phyloP scores from a whole-genome alignment of 2,797 vertebrate genomes.

The Masticophis lateralis region DNA sequence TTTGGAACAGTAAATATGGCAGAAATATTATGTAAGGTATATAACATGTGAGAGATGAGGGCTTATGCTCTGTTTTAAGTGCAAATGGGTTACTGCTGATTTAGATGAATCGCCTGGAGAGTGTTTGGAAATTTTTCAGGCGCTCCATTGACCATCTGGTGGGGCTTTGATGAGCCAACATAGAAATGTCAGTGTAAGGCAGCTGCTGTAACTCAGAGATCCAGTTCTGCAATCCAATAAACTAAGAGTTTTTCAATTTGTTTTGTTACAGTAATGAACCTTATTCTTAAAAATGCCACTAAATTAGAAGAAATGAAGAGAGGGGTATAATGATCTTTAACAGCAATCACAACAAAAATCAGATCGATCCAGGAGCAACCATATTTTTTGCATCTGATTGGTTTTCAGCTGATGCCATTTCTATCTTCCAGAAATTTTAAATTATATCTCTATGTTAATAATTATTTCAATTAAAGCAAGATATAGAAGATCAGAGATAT shows the following conservation, averaged over 20 bases:
- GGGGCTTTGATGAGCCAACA: slow-evolving; percentile 53
- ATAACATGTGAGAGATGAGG: slow-evolving; percentile 57
- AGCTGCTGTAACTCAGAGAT: slow-evolving; percentile 32
- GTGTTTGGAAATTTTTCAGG: slow-evolving; percentile 63
- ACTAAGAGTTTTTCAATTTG: background rate
- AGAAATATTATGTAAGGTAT: slow-evolving; percentile 58
- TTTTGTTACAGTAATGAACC: slow-evolving; percentile 8
- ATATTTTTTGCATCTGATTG: slow-evolving; percentile 28
- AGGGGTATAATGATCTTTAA: slow-evolving; percentile 19
- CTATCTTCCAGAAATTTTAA: background rate
- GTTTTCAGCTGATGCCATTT: background rate
- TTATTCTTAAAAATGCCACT: background rate
- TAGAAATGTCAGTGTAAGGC: slow-evolving; percentile 30
- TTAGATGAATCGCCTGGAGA: slow-evolving; percentile 63
- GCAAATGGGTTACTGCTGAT: slow-evolving; percentile 57
- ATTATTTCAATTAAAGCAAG: background rate
- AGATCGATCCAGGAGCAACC: slow-evolving; percentile 10
- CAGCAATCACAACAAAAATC: background rate
- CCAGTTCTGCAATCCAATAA: slow-evolving; percentile 12
- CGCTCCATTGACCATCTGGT: slow-evolving; percentile 51
- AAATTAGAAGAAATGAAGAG: fast-evolving
- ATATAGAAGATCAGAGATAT: too few species aligned
- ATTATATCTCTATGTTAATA: background rate
- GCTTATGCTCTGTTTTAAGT: slow-evolving; percentile 55
- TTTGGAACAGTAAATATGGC: slow-evolving; percentile 47